Evolutionary conservation across 1,140 invertebrate species (phyloP), one percentile per base, ranked within the genome.

Genomic region (Drosophila sp.): DNA sequence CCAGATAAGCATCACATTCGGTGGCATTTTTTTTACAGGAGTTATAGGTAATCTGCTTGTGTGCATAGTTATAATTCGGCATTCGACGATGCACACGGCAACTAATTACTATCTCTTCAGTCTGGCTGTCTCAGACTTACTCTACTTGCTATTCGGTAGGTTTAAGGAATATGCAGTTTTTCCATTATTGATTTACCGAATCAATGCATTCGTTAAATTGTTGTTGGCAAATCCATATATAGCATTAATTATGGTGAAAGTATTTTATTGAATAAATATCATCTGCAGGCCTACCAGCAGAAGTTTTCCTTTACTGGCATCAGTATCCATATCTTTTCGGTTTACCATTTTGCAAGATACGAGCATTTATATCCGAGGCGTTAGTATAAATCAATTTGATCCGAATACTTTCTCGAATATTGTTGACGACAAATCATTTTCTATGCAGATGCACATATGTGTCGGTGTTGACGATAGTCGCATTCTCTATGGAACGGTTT

Each of bases 91-190:
- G 95, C 96, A 96, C 76, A 96, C 96, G 1, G 95, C 96, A 0
- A 97, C 96, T 0, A 99, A 99, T 90, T 98, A 97, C 87, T 99
- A 99, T 92, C 94, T 99, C 72, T 98, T 99, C 92, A 98, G 95
- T 91, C 92, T 97, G 79, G 96, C 96, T 0, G 93, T 97, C 30
- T 96, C 96, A 3, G 96, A 97, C 91, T 90, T 97, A 6, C 94
- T 94, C 40, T 93, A 96, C 70, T 92, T 96, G n/a, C 91, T 96
- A 11, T 94, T 96, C 76, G 96, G 96, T 96, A 90, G 94, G 94
- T 70, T 92, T 23, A 54, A 57, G n/a, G 30, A 4, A 66, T 23
- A 29, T 8, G 29, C 27, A 11, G 35, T 6, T 47, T 44, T 11
- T 11, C 2, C 17, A 17, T 17, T 17, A 17, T 17, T 17, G 17